A percentile compares a stretch with the other conserved stretches of the same genome.
phyloP scores from a whole-genome alignment of 1,140 invertebrate genomes.

The Protaetia brevitarsis region DNA sequence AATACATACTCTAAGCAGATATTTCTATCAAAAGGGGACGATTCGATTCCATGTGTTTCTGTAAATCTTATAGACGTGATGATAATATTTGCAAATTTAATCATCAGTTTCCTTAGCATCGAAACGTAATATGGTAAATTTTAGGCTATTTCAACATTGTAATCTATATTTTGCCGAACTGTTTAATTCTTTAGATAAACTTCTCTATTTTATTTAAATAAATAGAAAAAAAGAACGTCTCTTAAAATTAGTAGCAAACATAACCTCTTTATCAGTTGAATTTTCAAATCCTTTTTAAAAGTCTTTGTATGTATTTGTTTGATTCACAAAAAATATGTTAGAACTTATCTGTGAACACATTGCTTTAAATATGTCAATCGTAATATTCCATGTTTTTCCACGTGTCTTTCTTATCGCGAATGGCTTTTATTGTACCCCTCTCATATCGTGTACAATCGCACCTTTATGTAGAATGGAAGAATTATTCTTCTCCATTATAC shows the following conservation, averaged over 20 bases:
- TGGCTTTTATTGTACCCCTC: neutral
- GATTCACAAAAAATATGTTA: neutral
- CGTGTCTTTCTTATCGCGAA: conserved; percentile 9
- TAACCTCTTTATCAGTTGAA: neutral
- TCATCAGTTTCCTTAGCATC: too few species aligned
- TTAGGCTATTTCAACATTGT: too few species aligned
- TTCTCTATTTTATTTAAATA: neutral
- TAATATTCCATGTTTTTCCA: conserved; percentile 8
- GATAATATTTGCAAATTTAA: too few species aligned
- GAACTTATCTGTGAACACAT: neutral
- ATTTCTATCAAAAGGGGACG: too few species aligned
- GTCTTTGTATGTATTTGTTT: conserved; percentile 13
- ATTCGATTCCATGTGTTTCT: too few species aligned
- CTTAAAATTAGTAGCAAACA: neutral
- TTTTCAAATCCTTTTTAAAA: neutral
- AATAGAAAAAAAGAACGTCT: neutral
- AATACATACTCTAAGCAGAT: too few species aligned
- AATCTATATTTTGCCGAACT: too few species aligned
- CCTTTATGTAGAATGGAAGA: neutral
- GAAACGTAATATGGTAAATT: too few species aligned
- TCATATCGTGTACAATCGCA: neutral
- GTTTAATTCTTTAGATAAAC: too few species aligned
- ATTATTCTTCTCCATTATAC: neutral
- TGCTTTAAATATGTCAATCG: neutral
- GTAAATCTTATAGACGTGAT: too few species aligned